These are phyloP conservation scores for Talpa occidentalis DNA, from an alignment of 2,113 vertebrate genomes.

Conservation along the genomic window DNA sequence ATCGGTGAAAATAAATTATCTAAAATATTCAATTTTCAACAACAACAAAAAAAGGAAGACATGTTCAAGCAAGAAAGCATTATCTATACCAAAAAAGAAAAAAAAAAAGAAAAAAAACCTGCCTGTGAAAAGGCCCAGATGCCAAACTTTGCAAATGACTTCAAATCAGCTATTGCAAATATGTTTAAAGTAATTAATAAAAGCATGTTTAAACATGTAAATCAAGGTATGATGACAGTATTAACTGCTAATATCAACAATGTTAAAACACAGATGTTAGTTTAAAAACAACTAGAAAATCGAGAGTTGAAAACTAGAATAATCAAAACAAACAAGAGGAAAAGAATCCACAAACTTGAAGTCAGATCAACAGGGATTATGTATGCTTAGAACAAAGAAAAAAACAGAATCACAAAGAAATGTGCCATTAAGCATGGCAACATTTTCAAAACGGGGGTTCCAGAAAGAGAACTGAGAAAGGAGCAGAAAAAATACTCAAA, in stretches of 20 bases:
- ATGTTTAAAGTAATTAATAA: neutral
- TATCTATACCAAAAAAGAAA: too few relatives aligned
- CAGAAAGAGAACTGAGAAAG: neutral
- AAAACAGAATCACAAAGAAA: neutral
- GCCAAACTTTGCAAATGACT: neutral
- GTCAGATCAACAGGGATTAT: neutral
- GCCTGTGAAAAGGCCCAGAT: neutral
- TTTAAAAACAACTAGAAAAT: neutral
- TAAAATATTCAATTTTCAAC: neutral
- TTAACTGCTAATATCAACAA: too few relatives aligned
- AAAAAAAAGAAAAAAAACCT: neutral
- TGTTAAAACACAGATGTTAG: neutral
- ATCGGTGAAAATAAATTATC: neutral
- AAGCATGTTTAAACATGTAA: neutral
- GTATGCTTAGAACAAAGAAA: neutral
- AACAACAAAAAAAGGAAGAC: neutral
- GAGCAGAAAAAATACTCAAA: neutral
- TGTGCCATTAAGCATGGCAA: neutral
- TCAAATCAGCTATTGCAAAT: neutral
- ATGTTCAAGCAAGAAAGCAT: neutral
- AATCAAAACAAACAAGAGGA: neutral
- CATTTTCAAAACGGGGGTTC: neutral
- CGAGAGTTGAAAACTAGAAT: neutral
- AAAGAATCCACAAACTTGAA: neutral
- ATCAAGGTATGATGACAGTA: neutral